Evolutionary conservation across 53 echinoderm and acorn worm genomes (phyloP).

Genomic region (Stichopus horrens): DNA sequence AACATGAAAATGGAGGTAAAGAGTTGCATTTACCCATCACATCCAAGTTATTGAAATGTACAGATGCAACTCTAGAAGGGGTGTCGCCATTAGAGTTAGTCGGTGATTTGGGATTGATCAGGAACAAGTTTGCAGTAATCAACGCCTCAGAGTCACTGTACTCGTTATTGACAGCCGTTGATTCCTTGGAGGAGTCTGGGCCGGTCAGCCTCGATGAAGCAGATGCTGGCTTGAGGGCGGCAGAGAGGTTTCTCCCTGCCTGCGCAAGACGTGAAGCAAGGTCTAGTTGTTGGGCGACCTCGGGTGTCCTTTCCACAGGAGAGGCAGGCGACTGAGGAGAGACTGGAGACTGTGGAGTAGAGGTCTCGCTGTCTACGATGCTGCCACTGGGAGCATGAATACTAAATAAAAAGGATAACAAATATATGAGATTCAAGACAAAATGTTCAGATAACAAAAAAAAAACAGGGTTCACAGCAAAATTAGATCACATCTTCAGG

Average conservation of each 20-base stretch:
- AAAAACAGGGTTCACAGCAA: background rate
- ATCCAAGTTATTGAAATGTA: constrained; percentile 96
- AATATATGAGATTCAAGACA: background rate
- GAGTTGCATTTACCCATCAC: constrained; percentile 67
- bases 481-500: no score
- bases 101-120: constrained; percentile 68
- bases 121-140: constrained; percentile 72
- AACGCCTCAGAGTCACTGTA: constrained; percentile 72
- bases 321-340: constrained; percentile 84
- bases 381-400: constrained; percentile 91
- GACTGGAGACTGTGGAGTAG: constrained; percentile 74
- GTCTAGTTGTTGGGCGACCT: constrained; percentile 62
- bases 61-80: constrained; percentile 64
- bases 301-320: constrained; percentile 75
- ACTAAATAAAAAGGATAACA: constrained; percentile 45
- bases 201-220: background rate
- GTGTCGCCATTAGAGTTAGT: constrained; percentile 54
- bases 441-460: background rate
- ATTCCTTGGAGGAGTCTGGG: background rate
- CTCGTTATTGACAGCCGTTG: background rate
- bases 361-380: constrained; percentile 80
- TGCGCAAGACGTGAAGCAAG: constrained; percentile 55
- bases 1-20: no score
- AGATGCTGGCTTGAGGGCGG: background rate
- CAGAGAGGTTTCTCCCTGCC: constrained; percentile 21